Base-by-base conservation (phyloP, 2,888 invertebrate species). In the Aphrophora alni region DNA sequence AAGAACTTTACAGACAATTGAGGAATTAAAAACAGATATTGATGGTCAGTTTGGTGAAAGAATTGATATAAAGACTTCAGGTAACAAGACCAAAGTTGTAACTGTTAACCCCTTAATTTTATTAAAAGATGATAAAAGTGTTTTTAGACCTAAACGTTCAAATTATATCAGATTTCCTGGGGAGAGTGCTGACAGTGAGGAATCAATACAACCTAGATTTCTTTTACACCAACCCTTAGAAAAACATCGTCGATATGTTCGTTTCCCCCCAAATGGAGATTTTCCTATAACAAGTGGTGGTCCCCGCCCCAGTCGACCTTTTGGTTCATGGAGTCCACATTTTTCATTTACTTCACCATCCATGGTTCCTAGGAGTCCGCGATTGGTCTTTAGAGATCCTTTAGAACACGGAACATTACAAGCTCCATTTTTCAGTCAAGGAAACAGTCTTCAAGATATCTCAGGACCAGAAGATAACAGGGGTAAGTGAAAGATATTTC, bases 371-470 rank as follows among this genome's bases (percentile, higher is more conserved):
- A 81, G 86, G n/a, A 86, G 86, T 78, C 86, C 86, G 3, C 81
- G 86, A 8, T 84, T 86, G 33, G 86, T 86, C 70, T 86, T 86
- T 84, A 83, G 86, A 59, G 86, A 86, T 78, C 85, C 85, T 21
- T 81, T 86, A 7, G 85, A 85, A 38, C 85, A 85, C 8, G 85
- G 85, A 12, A 85, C 85, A 14, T 74, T 85, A 2, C 85, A 85
- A 71, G 84, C 84, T 14, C 84, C 84, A 12, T 84, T 81, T 71
- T 81, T 81, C 75, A 75, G 59, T 51, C 72, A 78, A 33, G 77
- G 38, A 12, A 78, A 75, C 74, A 78, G 75, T 28, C 78, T 81
- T 33, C 81, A 81, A 38, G 81, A 81, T 51, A 25, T 81, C 26
- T 77, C 81, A 1, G 81, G 78, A 14, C 81, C 82, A 21, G 83